Conservation (phyloP, 2,888 invertebrate genomes). For the Mimumesa dahlbomi region DNA sequence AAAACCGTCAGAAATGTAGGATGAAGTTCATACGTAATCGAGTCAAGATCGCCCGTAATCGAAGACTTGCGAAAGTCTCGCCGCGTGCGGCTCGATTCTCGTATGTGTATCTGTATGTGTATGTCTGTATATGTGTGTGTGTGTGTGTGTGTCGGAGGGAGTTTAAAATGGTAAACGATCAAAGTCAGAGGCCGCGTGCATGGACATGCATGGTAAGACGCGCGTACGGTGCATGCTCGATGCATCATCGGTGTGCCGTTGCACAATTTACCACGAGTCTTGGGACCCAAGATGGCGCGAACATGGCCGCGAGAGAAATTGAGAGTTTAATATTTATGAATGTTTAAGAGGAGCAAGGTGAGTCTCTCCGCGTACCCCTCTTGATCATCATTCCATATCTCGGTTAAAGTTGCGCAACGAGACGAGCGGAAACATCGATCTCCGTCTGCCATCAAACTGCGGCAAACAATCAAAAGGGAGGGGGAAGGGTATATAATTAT, state of each 20-base stretch:
- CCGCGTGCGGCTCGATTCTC: not conserved
- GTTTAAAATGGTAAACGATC: slow-evolving; percentile 44
- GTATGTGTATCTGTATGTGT: too few relatives aligned
- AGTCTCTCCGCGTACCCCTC: slow-evolving; percentile 35
- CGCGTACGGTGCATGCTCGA: slow-evolving; percentile 52
- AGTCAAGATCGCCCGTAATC: slow-evolving; percentile 13
- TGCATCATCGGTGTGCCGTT: slow-evolving; percentile 69
- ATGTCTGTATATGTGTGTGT: too few relatives aligned
- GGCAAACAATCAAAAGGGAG: too few relatives aligned
- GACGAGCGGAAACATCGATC: slow-evolving; percentile 40
- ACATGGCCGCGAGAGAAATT: slow-evolving; percentile 68
- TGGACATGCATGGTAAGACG: slow-evolving; percentile 63
- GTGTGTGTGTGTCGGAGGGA: too few relatives aligned
- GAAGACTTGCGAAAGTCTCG: slow-evolving; percentile 9
- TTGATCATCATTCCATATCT: slow-evolving; percentile 29
- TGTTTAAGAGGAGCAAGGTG: slow-evolving; percentile 65
- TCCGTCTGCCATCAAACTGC: slow-evolving; percentile 33
- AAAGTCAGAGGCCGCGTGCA: slow-evolving; percentile 34
- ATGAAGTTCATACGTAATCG: slow-evolving; percentile 24
- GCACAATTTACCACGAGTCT: slow-evolving; percentile 54
- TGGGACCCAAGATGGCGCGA: slow-evolving; percentile 54
- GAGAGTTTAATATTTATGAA: slow-evolving; percentile 75
- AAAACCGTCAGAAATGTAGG: slow-evolving; percentile 2
- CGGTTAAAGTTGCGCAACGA: slow-evolving; percentile 31
- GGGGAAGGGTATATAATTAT: too few relatives aligned